Evolutionary conservation across 2,797 vertebrate genomes (phyloP), one percentile per base, ranked within the genome.

Genomic region (Carapus acus): DNA sequence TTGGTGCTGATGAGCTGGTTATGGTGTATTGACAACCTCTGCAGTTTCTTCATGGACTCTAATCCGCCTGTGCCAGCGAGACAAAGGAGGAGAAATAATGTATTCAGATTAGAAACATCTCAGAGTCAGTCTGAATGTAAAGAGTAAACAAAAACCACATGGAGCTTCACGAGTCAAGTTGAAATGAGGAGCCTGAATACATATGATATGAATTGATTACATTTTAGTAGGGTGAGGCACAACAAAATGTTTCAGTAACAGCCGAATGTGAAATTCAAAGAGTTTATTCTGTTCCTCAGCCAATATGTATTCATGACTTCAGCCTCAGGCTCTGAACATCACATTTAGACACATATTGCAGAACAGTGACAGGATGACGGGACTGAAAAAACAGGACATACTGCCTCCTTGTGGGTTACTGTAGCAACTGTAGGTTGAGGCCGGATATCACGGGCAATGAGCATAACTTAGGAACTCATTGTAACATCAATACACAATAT

Each of bases 1-100:
- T 78, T 90, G 7, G 90, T 92, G 71, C 87, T 92, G 76, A 95
- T 93, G 73, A 97, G 83, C 36, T 90, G 91, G 85, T 99, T 99
- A 67, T 97, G 92, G 74, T 91, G 87, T 62, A 96, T n/a, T 40
- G 77, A 81, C 75, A 99, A 74, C 42, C 71, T 83, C 34, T 93
- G 92, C 77, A 98, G 91, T 56, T 74, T 89, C 81, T 77, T 90
- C 72, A 89, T 17, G 27, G 88, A 88, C 73, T 89, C 88, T 65
- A 99, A 80, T 60, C 92, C 93, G 82, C 88, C 94, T 99, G 6
- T 46, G 61, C 37, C 62, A 77, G 42, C 43, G 46, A 3, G 47
- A 23, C n/a, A 52, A 6, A 57, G 62, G 54, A 47, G 19, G 51
- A 38, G 7, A 58, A 1, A 8, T 8, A 16, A 19, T 7, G 44